Percentiles rank a stretch among this genome's conserved stretches.
phyloP scores from a whole-genome alignment of 2,113 vertebrate genomes.

The Sula dactylatra region DNA sequence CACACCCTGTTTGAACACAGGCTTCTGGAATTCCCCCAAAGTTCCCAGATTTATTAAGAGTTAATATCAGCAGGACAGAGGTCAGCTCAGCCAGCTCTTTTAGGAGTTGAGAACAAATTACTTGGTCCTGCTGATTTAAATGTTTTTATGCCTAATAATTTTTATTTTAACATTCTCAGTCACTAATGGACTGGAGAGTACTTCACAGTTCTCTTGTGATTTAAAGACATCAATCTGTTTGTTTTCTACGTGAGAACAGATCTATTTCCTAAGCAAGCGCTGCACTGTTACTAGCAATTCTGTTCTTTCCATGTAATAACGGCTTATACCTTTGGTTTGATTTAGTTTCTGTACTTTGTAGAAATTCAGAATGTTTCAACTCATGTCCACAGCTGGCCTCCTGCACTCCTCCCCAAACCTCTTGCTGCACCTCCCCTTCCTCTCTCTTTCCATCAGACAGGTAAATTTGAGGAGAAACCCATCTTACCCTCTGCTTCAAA shows the following conservation, averaged over 20 bases:
- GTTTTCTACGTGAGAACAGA: conserved; percentile 20
- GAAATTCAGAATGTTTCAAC: background rate
- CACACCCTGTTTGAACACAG: background rate
- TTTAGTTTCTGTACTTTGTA: background rate
- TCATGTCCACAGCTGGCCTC: rapidly evolving
- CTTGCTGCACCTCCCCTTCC: background rate
- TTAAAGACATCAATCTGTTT: conserved; percentile 35
- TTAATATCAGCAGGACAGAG: conserved; percentile 40
- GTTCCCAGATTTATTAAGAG: conserved; percentile 40
- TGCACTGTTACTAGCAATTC: background rate
- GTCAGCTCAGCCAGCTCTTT: conserved; percentile 35
- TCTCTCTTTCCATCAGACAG: background rate
- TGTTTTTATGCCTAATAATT: conserved; percentile 51
- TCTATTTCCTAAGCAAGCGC: background rate
- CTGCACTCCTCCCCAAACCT: background rate
- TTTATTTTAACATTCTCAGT: conserved; percentile 34
- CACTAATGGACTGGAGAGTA: conserved; percentile 54
- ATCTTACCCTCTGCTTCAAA: background rate
- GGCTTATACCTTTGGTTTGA: background rate
- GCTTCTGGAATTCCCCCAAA: conserved; percentile 24
- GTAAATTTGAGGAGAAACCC: background rate
- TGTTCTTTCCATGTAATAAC: background rate
- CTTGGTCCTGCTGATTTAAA: conserved; percentile 15
- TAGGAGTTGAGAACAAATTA: conserved; percentile 25
- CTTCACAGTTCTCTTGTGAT: background rate